phyloP scores from a whole-genome alignment of 2,888 invertebrate species.

The Lutraria lutraria region DNA sequence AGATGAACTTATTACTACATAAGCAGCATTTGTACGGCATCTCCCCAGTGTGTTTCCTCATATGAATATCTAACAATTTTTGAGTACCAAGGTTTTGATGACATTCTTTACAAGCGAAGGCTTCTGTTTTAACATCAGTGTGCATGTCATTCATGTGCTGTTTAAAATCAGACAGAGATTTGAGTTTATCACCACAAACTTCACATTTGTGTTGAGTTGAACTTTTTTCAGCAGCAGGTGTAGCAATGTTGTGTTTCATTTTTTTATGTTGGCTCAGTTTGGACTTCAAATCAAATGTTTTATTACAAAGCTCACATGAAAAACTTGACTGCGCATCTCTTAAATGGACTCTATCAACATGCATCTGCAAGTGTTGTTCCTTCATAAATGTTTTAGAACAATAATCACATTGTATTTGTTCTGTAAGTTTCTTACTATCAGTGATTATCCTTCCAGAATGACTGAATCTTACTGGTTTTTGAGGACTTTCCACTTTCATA shows the following conservation, averaged over 20 bases:
- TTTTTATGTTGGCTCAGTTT: constrained; percentile 39
- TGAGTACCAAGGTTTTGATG: constrained; percentile 3
- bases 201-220: constrained; percentile 32
- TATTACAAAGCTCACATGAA: constrained; percentile 45
- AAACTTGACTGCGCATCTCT: not conserved
- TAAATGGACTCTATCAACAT: constrained; percentile 41
- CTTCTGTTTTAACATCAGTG: constrained; percentile 27
- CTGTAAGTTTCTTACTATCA: constrained; percentile 42
- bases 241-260: constrained; percentile 35
- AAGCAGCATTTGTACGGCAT: constrained; percentile 46
- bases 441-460: constrained; percentile 55
- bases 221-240: not conserved
- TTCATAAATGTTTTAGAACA: constrained; percentile 51
- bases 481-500: not conserved
- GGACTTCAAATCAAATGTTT: constrained; percentile 26
- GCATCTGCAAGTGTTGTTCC: constrained; percentile 38
- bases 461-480: constrained; percentile 33
- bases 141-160: constrained; percentile 39
- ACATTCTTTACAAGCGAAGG: constrained; percentile 19
- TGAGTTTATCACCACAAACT: constrained; percentile 39
- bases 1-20: constrained; percentile 46
- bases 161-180: not conserved
- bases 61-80: constrained; percentile 40
- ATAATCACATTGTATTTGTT: constrained; percentile 50
- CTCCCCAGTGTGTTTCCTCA: constrained; percentile 48